Base-by-base conservation (phyloP, 2,113 vertebrate species). In the Channa maculata region DNA sequence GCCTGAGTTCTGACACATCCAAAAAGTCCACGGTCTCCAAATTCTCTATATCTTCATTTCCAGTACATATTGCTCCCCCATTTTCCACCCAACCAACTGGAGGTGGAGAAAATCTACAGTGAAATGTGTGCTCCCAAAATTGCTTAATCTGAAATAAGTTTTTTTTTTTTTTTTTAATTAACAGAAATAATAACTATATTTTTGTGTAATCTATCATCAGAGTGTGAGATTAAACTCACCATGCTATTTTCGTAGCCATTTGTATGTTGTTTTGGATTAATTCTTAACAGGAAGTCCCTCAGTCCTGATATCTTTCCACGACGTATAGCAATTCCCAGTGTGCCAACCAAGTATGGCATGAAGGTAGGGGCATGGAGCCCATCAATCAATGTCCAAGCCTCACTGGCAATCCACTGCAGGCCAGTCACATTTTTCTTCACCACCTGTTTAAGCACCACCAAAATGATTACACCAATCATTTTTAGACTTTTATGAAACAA, bases 391-490 rank as follows among this genome's bases (percentile, higher is more conserved):
- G 92, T 76, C 93, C 93, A 94, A 6, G 90, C 90, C 79, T 94
- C 93, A 71, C 91, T 93, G 34, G 91, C 91, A 15, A 94, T 89
- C 93, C 93, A 94, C 62, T 93, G 92, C 14, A 83, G 84, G 8
- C 86, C 89, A n/a, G 79, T 90, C 2, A 93, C 78, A 71, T 92
- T 92, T 43, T 89, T 89, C 48, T 13, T 64, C 1, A 86, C 63
- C 24, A 92, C 70, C 83, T 91, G 51, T 24, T 24, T 24, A 24
- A 1, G 0, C 0, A 24, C 24, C 24, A 24, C 24, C 24, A 24
- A 24, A 60, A 33, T 55, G 39, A 51, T 52, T 33, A 38, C 34
- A 65, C 3, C 2, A 15, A n/a, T 57, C 8, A 2, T 2, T 50
- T 50, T 50, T 8, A 50, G 14, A 8, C 3, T 15, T 50, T 7